Percentiles rank a stretch among this genome's conserved stretches.
phyloP scores from a whole-genome alignment of 2,113 vertebrate genomes.

The Clinocottus analis region DNA sequence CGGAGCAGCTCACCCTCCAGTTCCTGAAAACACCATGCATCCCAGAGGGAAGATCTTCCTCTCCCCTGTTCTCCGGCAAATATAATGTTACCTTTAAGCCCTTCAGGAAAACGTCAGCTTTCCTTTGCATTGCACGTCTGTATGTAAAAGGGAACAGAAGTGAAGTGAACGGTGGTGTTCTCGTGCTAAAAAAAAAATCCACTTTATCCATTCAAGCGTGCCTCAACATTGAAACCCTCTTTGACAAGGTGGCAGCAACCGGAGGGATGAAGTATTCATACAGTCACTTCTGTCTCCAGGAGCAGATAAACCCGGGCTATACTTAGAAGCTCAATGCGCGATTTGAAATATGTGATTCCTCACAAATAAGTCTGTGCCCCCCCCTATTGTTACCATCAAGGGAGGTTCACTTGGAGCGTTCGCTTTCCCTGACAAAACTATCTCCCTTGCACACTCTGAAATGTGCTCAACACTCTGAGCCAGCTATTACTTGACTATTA shows the following conservation, averaged over 20 bases:
- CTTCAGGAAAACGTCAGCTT: conserved; percentile 22
- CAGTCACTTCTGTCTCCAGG: conserved; percentile 64
- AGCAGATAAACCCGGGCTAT: conserved; percentile 73
- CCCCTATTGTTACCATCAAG: conserved; percentile 55
- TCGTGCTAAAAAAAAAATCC: conserved; percentile 68
- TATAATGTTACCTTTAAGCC: conserved; percentile 42
- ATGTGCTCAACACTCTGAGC: conserved; percentile 58
- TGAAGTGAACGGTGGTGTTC: conserved; percentile 60
- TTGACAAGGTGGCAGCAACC: conserved; percentile 69
- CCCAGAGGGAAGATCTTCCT: conserved; percentile 23
- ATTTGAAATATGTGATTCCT: conserved; percentile 71
- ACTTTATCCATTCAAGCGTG: conserved; percentile 77
- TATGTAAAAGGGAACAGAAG: conserved; percentile 51
- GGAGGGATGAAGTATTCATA: conserved; percentile 79
- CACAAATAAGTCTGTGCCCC: conserved; percentile 58
- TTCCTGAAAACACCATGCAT: conserved; percentile 32
- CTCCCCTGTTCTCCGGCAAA: conserved; percentile 20
- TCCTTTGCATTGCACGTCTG: conserved; percentile 30
- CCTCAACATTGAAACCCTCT: conserved; percentile 77
- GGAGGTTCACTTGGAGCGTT: conserved; percentile 50
- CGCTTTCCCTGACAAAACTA: conserved; percentile 56
- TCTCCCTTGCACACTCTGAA: conserved; percentile 56
- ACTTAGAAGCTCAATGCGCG: conserved; percentile 73
- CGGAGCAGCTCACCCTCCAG: background rate
- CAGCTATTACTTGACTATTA: conserved; percentile 68